Evolutionary conservation across 2,888 invertebrate genomes (phyloP).

Genomic region (Patella depressa): DNA sequence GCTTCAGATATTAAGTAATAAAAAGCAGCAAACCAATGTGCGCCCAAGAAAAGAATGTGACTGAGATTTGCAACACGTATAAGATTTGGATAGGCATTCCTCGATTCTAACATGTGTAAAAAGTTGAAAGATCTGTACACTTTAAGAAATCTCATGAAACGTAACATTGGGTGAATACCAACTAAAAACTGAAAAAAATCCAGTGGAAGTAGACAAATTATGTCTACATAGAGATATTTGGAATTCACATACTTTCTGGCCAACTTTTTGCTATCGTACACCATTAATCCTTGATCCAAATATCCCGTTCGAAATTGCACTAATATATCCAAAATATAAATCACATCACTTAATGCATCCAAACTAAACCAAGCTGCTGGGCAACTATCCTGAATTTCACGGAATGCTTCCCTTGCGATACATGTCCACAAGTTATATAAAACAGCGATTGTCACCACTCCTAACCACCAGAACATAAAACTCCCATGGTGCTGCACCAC

Average conservation of each 20-base stretch:
- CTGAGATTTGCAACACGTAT: conserved; percentile 96
- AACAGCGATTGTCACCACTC: conserved; percentile 88
- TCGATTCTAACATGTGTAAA: conserved; percentile 95
- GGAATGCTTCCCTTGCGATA: conserved; percentile 94
- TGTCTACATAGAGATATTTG: conserved; percentile 86
- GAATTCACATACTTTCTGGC: conserved; percentile 90
- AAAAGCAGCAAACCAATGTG: conserved; percentile 98
- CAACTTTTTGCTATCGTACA: conserved; percentile 90
- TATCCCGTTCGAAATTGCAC: conserved; percentile 96
- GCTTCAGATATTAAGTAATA: conserved; percentile 91
- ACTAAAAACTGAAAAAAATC: conserved; percentile 89
- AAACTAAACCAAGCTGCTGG: conserved; percentile 60
- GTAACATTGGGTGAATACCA: conserved; percentile 80
- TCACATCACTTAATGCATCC: conserved; percentile 88
- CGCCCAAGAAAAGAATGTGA: conserved; percentile 92
- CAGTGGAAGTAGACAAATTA: conserved; percentile 85
- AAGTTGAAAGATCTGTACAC: conserved; percentile 86
- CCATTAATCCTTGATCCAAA: conserved; percentile 89
- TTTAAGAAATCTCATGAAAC: conserved; percentile 75
- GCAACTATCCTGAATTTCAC: conserved; percentile 80
- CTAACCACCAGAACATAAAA: conserved; percentile 96
- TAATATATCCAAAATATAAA: conserved; percentile 89
- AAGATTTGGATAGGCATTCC: conserved; percentile 95
- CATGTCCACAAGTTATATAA: conserved; percentile 96
- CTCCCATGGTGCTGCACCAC: conserved; percentile 95